Evolutionary conservation across 2,797 vertebrate species (phyloP).

Genomic region (Chanos chanos): DNA sequence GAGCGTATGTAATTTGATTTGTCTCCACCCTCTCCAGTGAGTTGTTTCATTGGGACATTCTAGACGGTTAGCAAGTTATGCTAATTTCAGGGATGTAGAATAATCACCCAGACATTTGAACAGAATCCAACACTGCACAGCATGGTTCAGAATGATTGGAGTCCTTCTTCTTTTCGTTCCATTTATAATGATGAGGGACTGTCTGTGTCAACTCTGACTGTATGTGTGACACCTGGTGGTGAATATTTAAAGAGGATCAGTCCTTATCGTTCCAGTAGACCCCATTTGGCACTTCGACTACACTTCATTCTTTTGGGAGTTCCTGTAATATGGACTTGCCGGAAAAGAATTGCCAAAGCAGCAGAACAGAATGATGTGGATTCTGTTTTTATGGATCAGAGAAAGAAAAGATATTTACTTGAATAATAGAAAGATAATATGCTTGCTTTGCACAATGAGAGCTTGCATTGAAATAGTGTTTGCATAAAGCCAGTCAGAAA

Average conservation of each 20-base stretch:
- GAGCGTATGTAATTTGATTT: neutral
- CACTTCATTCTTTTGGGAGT: neutral
- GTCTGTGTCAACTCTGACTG: neutral
- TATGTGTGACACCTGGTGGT: neutral
- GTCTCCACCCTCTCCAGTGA: neutral
- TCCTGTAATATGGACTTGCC: neutral
- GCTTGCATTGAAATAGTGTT: neutral
- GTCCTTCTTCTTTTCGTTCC: neutral
- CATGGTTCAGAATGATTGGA: neutral
- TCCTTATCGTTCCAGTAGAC: neutral
- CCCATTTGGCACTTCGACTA: neutral
- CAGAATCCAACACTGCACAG: neutral
- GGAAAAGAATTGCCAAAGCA: constrained; percentile 25
- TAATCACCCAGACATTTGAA: neutral
- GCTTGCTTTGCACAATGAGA: constrained; percentile 10
- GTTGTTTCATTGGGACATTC: constrained; percentile 1
- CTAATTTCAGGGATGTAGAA: constrained; percentile 5
- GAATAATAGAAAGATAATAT: constrained; percentile 19
- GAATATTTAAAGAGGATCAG: neutral
- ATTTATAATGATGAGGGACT: neutral
- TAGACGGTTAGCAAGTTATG: neutral
- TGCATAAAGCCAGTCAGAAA: too few relatives aligned
- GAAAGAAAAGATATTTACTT: constrained; percentile 22
- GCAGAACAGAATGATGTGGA: constrained; percentile 20
- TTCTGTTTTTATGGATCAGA: constrained; percentile 6